Conservation (phyloP, 2,888 invertebrate genomes). For the Nineta flava region DNA sequence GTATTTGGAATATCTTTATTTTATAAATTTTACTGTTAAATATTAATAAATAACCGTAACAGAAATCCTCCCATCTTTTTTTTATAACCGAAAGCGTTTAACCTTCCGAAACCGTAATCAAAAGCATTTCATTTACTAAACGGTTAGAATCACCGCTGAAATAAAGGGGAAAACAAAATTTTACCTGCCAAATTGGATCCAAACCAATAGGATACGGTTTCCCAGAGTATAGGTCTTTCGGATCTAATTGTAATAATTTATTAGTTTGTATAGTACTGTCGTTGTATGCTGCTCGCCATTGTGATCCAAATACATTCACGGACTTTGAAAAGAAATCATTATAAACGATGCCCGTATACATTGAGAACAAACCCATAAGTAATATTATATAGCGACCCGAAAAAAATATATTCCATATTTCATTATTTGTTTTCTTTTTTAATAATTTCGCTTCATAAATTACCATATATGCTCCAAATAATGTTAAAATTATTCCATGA, state of each 20-base stretch:
- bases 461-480: conserved; percentile 70
- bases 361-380: conserved; percentile 61
- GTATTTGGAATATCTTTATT: too few species aligned
- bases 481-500: conserved; percentile 70
- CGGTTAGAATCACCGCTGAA: neutral
- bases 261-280: conserved; percentile 13
- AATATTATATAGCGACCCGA: conserved; percentile 63
- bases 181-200: conserved; percentile 56
- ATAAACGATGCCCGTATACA: conserved; percentile 64
- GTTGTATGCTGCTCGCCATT: conserved; percentile 32
- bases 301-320: conserved; percentile 52
- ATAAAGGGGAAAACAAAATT: too few species aligned
- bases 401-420: conserved; percentile 62
- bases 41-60: too few species aligned
- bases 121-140: neutral
- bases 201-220: conserved; percentile 53
- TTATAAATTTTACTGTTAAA: too few species aligned
- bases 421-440: conserved; percentile 52
- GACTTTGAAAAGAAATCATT: conserved; percentile 69
- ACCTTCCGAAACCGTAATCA: neutral
- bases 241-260: conserved; percentile 27
- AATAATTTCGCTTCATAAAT: conserved; percentile 57
- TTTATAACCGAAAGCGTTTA: too few species aligned
- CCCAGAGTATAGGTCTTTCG: conserved; percentile 25
- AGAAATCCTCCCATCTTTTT: too few species aligned